These are phyloP conservation scores for Cydia pomonella DNA, from an alignment of 1,140 invertebrate species.

Conservation along the genomic window DNA sequence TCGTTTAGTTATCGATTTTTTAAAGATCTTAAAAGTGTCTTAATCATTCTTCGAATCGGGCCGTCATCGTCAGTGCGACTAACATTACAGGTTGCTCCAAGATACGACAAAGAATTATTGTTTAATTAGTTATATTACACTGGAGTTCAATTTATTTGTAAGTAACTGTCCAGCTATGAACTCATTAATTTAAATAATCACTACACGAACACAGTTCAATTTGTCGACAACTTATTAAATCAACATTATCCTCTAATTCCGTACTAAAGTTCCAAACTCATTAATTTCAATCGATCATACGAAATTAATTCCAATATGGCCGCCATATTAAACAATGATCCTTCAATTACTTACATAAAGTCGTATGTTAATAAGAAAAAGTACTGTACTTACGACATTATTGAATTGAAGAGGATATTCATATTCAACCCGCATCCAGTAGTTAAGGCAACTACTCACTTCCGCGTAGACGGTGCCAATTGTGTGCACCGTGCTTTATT, in stretches of 20 bases:
- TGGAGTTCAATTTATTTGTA: too few species aligned
- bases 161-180: background rate
- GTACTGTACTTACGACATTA: background rate
- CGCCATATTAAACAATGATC: constrained; percentile 11
- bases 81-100: too few species aligned
- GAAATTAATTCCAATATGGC: constrained; percentile 6
- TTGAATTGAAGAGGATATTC: background rate
- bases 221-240: background rate
- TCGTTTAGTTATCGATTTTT: too few species aligned
- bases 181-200: background rate
- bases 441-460: constrained; percentile 19
- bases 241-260: background rate
- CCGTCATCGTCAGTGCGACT: too few species aligned
- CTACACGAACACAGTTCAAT: too few species aligned
- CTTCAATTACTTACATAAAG: background rate
- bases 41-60: too few species aligned
- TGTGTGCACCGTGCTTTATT: constrained; percentile 11
- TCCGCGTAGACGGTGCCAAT: constrained; percentile 20
- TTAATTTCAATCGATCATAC: constrained; percentile 12
- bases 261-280: constrained; percentile 4
- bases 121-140: too few species aligned
- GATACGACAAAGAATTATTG: too few species aligned
- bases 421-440: background rate
- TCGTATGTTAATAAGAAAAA: background rate
- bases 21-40: too few species aligned